phyloP scores from a whole-genome alignment of 2,113 vertebrate species.

The Halichoeres trimaculatus region DNA sequence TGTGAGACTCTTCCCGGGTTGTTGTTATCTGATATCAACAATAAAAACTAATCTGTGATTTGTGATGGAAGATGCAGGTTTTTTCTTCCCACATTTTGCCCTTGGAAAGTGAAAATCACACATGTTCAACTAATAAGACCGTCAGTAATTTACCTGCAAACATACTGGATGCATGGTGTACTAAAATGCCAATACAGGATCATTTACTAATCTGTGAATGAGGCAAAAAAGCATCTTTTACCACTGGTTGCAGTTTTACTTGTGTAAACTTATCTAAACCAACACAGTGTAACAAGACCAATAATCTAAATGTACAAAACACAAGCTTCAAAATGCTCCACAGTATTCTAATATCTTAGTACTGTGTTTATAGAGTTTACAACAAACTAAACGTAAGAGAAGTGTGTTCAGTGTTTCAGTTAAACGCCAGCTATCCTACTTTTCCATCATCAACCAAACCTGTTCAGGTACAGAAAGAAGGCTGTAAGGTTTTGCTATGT shows the following conservation, averaged over 20 bases:
- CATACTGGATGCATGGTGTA: slow-evolving; percentile 7
- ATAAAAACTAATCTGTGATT: slow-evolving; percentile 16
- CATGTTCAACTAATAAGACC: not conserved
- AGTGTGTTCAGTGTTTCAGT: not conserved
- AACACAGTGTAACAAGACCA: slow-evolving; percentile 3
- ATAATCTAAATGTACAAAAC: not conserved
- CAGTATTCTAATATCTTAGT: slow-evolving; percentile 29
- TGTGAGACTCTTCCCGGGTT: slow-evolving; percentile 19
- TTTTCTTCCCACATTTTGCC: not conserved
- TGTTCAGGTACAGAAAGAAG: slow-evolving; percentile 13
- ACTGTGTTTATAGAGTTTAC: slow-evolving; percentile 2
- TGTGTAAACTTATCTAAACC: slow-evolving; percentile 4
- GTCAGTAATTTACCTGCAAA: slow-evolving; percentile 13
- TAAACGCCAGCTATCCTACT: slow-evolving; percentile 25
- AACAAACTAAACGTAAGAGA: not conserved
- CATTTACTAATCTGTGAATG: slow-evolving; percentile 13
- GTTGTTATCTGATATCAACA: slow-evolving; percentile 32
- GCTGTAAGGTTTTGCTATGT: slow-evolving; percentile 16
- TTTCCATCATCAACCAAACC: slow-evolving; percentile 17
- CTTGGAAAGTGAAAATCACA: not conserved
- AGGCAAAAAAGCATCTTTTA: slow-evolving; percentile 12
- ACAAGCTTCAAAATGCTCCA: slow-evolving; percentile 21
- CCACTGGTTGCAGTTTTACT: slow-evolving; percentile 25
- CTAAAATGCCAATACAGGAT: slow-evolving; percentile 6
- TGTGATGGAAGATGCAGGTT: not conserved